A percentile compares a stretch with the other conserved stretches of the same genome.
These are phyloP conservation scores for Holacanthella duospinosa DNA, from an alignment of 2,888 invertebrate species.

Conservation along the genomic window DNA sequence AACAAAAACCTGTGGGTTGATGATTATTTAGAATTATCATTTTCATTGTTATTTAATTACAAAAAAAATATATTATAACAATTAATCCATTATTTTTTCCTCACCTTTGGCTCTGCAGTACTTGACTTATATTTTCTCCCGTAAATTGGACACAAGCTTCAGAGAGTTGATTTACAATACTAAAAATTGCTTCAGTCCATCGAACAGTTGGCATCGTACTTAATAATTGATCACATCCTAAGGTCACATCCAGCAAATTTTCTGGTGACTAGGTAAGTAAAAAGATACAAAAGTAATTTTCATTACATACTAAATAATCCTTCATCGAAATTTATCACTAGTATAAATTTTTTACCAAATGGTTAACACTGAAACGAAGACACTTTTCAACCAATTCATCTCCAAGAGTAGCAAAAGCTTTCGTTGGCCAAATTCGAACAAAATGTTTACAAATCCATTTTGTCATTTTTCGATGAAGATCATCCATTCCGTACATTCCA, in stretches of 20 bases:
- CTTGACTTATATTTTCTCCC: conserved; percentile 63
- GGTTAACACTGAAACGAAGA: conserved; percentile 67
- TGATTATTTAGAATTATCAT: background rate
- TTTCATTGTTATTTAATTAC: no score
- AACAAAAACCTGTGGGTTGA: conserved; percentile 48
- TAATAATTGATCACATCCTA: conserved; percentile 70
- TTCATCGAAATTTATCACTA: background rate
- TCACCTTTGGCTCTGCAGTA: conserved; percentile 54
- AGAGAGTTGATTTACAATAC: conserved; percentile 65
- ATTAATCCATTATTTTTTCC: no score
- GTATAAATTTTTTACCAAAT: conserved; percentile 49
- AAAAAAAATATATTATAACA: no score
- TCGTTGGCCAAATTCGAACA: conserved; percentile 79
- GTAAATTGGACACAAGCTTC: conserved; percentile 71
- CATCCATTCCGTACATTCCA: conserved; percentile 73
- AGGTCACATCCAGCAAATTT: conserved; percentile 68
- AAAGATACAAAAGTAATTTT: background rate
- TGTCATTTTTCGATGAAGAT: conserved; percentile 72
- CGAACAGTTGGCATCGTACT: conserved; percentile 65
- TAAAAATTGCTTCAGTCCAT: conserved; percentile 72
- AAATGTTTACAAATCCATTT: conserved; percentile 77
- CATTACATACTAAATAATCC: background rate
- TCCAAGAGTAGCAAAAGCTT: conserved; percentile 74
- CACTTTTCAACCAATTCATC: conserved; percentile 72
- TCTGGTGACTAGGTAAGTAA: conserved; percentile 52